Base-by-base conservation (phyloP, 2,888 invertebrate genomes). In the Hypsopygia costalis region DNA sequence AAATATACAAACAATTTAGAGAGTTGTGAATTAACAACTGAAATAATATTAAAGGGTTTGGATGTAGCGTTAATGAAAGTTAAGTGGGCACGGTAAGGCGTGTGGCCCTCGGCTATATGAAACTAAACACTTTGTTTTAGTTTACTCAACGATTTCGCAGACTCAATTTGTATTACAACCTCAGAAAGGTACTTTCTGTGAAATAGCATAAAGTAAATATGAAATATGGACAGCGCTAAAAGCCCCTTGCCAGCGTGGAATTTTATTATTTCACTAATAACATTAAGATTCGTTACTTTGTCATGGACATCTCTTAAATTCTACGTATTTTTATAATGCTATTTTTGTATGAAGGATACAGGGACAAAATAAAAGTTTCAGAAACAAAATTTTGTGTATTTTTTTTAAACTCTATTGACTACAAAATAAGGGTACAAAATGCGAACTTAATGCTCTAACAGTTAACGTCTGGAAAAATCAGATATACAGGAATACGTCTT, bases 131-230 rank as follows among this genome's bases (percentile, higher is more conserved):
- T 69, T 70, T 71, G 69, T 68, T 69, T 70, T 67, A 69, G 71
- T 76, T 74, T 71, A 69, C 69, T 64, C 65, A 68, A 69, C 73
- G 71, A 74, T 69, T 79, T 58, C 62, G 57, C 70, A 67, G 76
- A 79, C 74, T 76, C 68, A 76, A 80, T 79, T 81, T 74, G 66
- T 66, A 73, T 71, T 73, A 72, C 63, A 65, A 70, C 62, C 66
- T 58, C 64, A 62, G 60, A 69, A 72, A 74, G 68, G 64, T 58
- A 69, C 63, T 71, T 69, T 62, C 50, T 52, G 46, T 47, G 49
- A 55, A 73, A 65, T 61, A 51, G 56, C 61, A 65, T 64, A 59
- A 61, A 62, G 60, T 55, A 57, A 51, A 55, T 46, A 46, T 37
- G 41, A 50, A 51, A 47, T 49, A 52, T 52, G 55, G 51, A 49